Base-by-base conservation (phyloP, 2,888 invertebrate species). In the Hyposoter didymator region DNA sequence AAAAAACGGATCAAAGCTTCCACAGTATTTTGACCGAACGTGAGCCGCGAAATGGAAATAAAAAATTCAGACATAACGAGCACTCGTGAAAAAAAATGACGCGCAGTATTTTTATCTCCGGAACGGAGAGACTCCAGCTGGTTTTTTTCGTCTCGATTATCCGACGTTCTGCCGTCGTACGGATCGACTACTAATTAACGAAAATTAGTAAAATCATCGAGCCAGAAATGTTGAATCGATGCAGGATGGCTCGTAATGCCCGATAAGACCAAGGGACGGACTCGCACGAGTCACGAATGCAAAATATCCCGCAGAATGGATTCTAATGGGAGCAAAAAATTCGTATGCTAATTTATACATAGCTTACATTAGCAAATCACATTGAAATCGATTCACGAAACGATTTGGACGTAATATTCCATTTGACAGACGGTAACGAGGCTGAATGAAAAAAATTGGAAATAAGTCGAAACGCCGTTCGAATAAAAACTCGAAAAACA, bases 281-380 rank as follows among this genome's bases (percentile, higher is more conserved):
- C 19, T 19, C 32, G 49, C 14, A 14, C 39, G 39, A 39, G 55
- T 49, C 35, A 64, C 22, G 62, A 75, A 64, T 75, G 47, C 62
- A 17, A 75, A 75, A 52, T 76, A 66, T 66, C 64, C 8, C 39
- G 19, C 4, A 14, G 17, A 49, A 76, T 52, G 66, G 39, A 47
- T 32, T 76, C 49, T 49, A 66, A 64, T 47, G 7, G 72, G 55
- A 49, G 7, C 22, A 64, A 64, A 35, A 76, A 76, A 76, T 66
- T 69, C 6, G 49, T 39, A 76, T 76, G 49, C 66, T 45, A 62
- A 74, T 66, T 47, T 59, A 72, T 52, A 19, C 74, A 47, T 64
- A 10, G 49, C 76, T 19, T 45, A 10, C 35, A 52, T 66, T 66
- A 17, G 66, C 17, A 22, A 19, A 49, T 76, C 66, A 39, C 64